Percentiles rank a stretch among this genome's conserved stretches.
Evolutionary conservation across 2,113 vertebrate species (phyloP).

Genomic region (Aphyosemion australe): DNA sequence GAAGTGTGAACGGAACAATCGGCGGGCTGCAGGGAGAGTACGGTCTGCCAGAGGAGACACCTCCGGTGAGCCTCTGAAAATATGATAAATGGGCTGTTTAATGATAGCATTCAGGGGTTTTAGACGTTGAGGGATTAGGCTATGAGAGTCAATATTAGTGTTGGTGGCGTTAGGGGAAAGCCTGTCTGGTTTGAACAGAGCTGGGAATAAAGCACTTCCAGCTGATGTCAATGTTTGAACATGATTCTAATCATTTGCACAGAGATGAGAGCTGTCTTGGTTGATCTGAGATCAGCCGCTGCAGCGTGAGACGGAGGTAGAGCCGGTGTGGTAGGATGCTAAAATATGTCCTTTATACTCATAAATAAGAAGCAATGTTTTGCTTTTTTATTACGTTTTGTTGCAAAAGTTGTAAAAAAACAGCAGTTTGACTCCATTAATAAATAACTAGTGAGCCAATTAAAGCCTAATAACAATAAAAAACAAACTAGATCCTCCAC

Average conservation of each 20-base stretch:
- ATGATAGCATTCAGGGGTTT: conserved; percentile 62
- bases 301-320: conserved; percentile 19
- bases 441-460: no score
- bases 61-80: conserved; percentile 52
- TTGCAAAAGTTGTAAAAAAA: no score
- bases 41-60: conserved; percentile 34
- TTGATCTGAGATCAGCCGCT: conserved; percentile 63
- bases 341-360: no score
- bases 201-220: conserved; percentile 66
- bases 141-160: conserved; percentile 76
- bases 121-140: conserved; percentile 74
- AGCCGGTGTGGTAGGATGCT: neutral
- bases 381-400: no score
- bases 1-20: conserved; percentile 54
- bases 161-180: conserved; percentile 61
- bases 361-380: no score
- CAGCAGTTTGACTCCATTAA: no score
- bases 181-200: conserved; percentile 70
- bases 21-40: conserved; percentile 13
- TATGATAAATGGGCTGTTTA: conserved; percentile 74
- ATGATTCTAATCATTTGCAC: conserved; percentile 74
- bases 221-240: conserved; percentile 80
- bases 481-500: no score
- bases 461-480: no score
- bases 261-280: conserved; percentile 59